Evolutionary conservation across 2,797 vertebrate species (phyloP).

Genomic region (Tenualosa thibaudeaui): DNA sequence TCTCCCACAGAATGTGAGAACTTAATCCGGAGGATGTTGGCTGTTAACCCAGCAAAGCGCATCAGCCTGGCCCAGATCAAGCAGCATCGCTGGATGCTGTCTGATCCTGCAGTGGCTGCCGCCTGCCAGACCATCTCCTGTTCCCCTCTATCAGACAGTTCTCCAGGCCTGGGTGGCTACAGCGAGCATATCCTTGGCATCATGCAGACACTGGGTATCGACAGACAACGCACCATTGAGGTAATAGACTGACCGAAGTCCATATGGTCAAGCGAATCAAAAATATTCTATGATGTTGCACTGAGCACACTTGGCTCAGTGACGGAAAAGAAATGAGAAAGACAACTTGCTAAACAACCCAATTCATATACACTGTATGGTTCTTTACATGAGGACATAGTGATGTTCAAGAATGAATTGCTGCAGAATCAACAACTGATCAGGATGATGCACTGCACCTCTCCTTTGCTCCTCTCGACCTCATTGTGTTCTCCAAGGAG

Average conservation of each 20-base stretch:
- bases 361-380: too few relatives aligned
- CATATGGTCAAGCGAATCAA: not conserved
- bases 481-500: too few relatives aligned
- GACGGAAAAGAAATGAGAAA: not conserved
- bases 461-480: too few relatives aligned
- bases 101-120: not conserved
- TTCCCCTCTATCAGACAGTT: conserved; percentile 61
- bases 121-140: conserved; percentile 59
- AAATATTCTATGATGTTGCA: not conserved
- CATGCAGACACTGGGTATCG: conserved; percentile 86
- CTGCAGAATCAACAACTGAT: too few relatives aligned
- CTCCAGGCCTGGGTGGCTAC: conserved; percentile 69
- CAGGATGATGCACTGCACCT: too few relatives aligned
- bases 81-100: conserved; percentile 83
- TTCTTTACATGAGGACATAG: too few relatives aligned
- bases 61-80: conserved; percentile 83
- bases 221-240: conserved; percentile 84
- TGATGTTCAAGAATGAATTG: too few relatives aligned
- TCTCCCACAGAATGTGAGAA: conserved; percentile 79
- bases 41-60: conserved; percentile 81
- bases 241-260: conserved; percentile 53
- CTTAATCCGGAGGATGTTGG: conserved; percentile 84
- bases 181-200: conserved; percentile 81
- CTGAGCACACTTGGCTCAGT: not conserved
- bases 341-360: too few relatives aligned